Evolutionary conservation across 2,797 vertebrate species (phyloP).

Genomic region (Champsocephalus esox): DNA sequence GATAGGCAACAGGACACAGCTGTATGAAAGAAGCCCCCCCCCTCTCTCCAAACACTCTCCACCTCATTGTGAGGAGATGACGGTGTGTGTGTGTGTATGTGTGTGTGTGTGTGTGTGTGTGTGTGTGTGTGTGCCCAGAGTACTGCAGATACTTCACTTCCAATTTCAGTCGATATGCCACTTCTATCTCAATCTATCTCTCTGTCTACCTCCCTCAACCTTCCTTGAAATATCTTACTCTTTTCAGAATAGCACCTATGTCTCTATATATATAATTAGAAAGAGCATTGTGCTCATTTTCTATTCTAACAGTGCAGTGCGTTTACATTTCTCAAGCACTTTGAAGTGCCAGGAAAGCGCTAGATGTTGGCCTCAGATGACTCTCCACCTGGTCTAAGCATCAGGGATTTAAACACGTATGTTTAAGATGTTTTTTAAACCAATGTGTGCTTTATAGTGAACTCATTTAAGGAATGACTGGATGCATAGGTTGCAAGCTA

Average conservation of each 20-base stretch:
- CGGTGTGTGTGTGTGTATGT: conserved; percentile 13
- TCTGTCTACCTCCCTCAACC: conserved; percentile 48
- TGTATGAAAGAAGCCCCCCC: conserved; percentile 40
- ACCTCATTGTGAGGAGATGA: conserved; percentile 38
- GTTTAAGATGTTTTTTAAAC: too few relatives aligned
- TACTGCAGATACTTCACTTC: conserved; percentile 67
- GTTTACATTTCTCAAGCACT: not conserved
- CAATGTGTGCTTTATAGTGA: too few relatives aligned
- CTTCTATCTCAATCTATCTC: conserved; percentile 59
- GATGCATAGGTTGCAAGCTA: too few relatives aligned
- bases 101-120: conserved; percentile 37
- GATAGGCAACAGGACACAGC: conserved; percentile 57
- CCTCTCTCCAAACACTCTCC: conserved; percentile 8
- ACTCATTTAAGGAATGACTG: too few relatives aligned
- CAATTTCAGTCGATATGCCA: conserved; percentile 66
- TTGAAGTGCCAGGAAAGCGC: not conserved
- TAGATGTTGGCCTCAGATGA: not conserved
- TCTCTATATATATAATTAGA: conserved; percentile 13
- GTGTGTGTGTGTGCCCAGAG: conserved; percentile 39
- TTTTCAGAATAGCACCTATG: conserved; percentile 48
- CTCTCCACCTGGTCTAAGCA: too few relatives aligned
- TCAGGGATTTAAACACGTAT: too few relatives aligned
- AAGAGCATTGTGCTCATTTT: conserved; percentile 12
- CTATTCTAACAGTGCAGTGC: not conserved
- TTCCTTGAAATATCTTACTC: conserved; percentile 58